phyloP scores from a whole-genome alignment of 2,113 vertebrate genomes.

The Poecilia latipinna region DNA sequence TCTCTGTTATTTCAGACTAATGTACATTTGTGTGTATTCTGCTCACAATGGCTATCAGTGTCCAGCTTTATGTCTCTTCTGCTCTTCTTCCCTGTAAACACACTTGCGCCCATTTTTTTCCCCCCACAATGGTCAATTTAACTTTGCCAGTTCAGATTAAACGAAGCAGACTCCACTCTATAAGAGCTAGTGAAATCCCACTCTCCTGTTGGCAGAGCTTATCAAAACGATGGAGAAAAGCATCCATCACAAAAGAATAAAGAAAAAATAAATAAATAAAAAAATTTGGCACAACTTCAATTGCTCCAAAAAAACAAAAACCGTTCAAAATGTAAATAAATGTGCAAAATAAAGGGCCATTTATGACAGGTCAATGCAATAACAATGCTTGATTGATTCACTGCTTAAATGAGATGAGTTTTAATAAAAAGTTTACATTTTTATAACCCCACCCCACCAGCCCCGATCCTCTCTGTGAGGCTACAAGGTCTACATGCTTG shows the following conservation, averaged over 20 bases:
- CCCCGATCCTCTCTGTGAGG: constrained; percentile 69
- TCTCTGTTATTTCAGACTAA: constrained; percentile 67
- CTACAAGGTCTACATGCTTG: constrained; percentile 82
- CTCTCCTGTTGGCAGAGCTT: constrained; percentile 51
- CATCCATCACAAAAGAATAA: constrained; percentile 69
- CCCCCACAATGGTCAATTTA: constrained; percentile 76
- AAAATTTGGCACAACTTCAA: background rate
- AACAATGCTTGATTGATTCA: background rate
- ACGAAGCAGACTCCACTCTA: constrained; percentile 74
- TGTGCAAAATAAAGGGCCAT: background rate
- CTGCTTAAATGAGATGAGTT: constrained; percentile 2
- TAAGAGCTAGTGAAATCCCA: constrained; percentile 63
- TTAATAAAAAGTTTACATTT: constrained; percentile 31
- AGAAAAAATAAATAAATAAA: background rate
- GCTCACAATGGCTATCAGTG: constrained; percentile 68
- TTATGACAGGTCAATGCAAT: background rate
- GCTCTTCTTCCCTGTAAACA: constrained; percentile 49
- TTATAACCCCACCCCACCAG: constrained; percentile 40
- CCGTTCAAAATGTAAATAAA: constrained; percentile 24
- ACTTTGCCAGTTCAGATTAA: constrained; percentile 73
- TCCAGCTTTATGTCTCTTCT: constrained; percentile 59
- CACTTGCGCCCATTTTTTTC: constrained; percentile 49
- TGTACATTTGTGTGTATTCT: constrained; percentile 71
- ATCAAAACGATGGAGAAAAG: constrained; percentile 72
- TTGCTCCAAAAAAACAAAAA: constrained; percentile 34